Percentiles rank a stretch among this genome's conserved stretches.
phyloP scores from a whole-genome alignment of 1,140 invertebrate genomes.

The Sipha flava region DNA sequence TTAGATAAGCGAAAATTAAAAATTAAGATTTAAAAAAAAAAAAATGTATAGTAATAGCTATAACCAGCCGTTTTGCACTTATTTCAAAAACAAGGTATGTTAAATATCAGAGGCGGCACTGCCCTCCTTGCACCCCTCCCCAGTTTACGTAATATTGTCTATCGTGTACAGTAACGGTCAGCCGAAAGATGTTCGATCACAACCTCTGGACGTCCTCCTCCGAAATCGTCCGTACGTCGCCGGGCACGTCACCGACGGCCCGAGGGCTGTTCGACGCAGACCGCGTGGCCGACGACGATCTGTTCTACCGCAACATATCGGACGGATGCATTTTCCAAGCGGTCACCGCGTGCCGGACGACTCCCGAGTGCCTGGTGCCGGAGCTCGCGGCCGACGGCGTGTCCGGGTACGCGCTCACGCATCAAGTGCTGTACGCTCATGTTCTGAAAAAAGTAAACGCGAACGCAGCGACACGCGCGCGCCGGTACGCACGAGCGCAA shows the following conservation, averaged over 20 bases:
- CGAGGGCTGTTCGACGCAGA: neutral
- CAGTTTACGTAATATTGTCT: neutral
- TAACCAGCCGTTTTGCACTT: no score
- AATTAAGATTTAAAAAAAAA: no score
- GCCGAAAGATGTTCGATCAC: neutral
- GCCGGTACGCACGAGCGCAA: no score
- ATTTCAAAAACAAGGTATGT: no score
- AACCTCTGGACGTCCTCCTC: neutral
- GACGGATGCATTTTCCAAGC: neutral
- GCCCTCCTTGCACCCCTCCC: no score
- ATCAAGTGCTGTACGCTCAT: slow-evolving; percentile 17
- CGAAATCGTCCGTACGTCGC: neutral
- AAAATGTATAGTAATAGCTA: no score
- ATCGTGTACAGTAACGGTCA: no score
- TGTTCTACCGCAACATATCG: neutral
- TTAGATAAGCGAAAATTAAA: no score
- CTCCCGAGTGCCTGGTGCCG: neutral
- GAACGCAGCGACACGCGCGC: neutral
- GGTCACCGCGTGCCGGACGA: neutral
- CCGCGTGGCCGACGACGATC: neutral
- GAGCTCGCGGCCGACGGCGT: neutral
- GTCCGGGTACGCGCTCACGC: neutral
- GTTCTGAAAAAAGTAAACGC: neutral
- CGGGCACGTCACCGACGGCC: neutral
- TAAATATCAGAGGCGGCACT: no score